Base-by-base conservation (phyloP, 2,888 invertebrate genomes). In the Blastobasis lacticolella region DNA sequence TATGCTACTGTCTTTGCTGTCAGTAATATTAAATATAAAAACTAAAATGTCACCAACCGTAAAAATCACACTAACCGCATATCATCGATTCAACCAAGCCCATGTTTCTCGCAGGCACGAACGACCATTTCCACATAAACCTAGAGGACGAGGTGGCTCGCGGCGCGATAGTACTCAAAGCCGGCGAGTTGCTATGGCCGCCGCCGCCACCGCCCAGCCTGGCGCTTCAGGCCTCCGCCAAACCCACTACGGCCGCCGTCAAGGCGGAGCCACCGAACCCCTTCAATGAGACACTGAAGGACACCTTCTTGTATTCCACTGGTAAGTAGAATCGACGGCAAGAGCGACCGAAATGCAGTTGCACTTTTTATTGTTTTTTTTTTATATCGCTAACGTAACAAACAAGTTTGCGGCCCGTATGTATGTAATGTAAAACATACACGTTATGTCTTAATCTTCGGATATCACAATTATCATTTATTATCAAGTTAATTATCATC, bases 131-230 rank as follows among this genome's bases (percentile, higher is more conserved):
- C 81, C 77, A 93, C 75, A 91, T 96, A 53, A 93, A 95, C 78
- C 77, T 96, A 54, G 91, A 93, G 60, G 96, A 97, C 78, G 96
- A 97, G 75, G 96, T 97, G 49, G 93, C 95, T 0, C 89, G 96
- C 36, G 96, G 96, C 0, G 92, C 94, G 48, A 93, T 96, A 57
- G 90, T 97, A 45, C 84, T 95, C 45, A 90, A 94, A 56, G 89
- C 93, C 52, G 96, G 96, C 0, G 83, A 92, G 66, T 72, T 94
- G 50, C 79, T 95, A 73, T 96, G 95, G 95, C 96, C 95, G 36
- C 91, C 94, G 51, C 95, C 95, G 55, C 91, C 92, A 47, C 88
- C 91, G 45, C 89, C 91, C 10, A 88, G 88, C 53, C 79, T 85
- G 62, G 84, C 90, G 6, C 75, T 84, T 40, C 81, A 89, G 1